A percentile compares a stretch with the other conserved stretches of the same genome.
Evolutionary conservation across 2,113 vertebrate species (phyloP).

Genomic region (Oxyruncus cristatus): DNA sequence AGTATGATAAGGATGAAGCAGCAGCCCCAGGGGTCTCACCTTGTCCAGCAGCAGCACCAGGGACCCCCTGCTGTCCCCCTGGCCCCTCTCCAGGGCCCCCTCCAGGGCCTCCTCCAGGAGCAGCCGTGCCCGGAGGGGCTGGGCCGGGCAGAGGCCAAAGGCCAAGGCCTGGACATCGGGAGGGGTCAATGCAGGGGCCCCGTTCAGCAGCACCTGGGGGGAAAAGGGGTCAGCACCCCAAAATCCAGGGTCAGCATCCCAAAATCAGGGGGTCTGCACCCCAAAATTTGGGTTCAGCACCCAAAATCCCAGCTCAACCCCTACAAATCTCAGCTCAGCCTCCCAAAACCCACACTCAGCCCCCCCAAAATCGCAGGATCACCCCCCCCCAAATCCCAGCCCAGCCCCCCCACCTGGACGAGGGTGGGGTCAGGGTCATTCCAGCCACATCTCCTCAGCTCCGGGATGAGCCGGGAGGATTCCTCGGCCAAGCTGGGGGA

Average conservation of each 20-base stretch:
- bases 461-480: background rate
- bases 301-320: too few species aligned
- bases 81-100: background rate
- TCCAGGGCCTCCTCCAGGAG: slow-evolving; percentile 71
- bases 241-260: too few species aligned
- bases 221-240: background rate
- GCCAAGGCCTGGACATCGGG: slow-evolving; percentile 73
- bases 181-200: slow-evolving; percentile 53
- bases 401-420: background rate
- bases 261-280: too few species aligned
- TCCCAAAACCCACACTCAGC: too few species aligned
- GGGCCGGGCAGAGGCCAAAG: slow-evolving; percentile 63
- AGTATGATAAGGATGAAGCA: too few species aligned
- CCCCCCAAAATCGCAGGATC: too few species aligned
- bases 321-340: too few species aligned
- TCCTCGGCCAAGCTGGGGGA: background rate
- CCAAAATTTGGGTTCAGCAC: too few species aligned
- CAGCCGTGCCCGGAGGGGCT: slow-evolving; percentile 59
- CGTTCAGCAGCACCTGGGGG: slow-evolving; percentile 61
- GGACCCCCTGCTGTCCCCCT: background rate
- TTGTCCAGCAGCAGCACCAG: slow-evolving; percentile 4
- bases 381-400: too few species aligned
- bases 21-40: too few species aligned
- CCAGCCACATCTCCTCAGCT: background rate
- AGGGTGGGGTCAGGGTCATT: background rate